Conservation (phyloP, 1,140 invertebrate genomes). For the Drosophila cardini region DNA sequence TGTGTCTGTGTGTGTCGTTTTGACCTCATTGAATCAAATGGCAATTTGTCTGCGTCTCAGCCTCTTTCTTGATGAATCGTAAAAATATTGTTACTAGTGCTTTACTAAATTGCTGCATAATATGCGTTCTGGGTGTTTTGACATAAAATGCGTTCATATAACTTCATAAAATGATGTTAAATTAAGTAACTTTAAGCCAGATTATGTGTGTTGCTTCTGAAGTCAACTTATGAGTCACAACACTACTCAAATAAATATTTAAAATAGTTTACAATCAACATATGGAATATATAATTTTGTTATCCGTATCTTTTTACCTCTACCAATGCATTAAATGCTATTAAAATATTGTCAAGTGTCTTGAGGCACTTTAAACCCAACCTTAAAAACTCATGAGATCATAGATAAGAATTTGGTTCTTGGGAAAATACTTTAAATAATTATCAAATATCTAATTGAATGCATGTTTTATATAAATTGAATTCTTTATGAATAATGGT, state of each 20-base stretch:
- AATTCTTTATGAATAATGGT: background rate
- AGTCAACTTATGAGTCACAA: too few species aligned
- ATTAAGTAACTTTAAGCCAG: background rate
- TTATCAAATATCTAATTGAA: background rate
- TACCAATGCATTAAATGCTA: background rate
- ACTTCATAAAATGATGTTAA: background rate
- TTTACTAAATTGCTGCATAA: background rate
- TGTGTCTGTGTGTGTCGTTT: constrained; percentile 12
- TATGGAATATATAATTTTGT: background rate
- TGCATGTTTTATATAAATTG: background rate
- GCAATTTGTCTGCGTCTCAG: constrained; percentile 42
- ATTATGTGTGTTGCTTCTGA: too few species aligned
- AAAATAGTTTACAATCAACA: background rate
- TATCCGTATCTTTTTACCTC: background rate
- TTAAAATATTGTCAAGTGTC: constrained; percentile 8
- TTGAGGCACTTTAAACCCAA: background rate
- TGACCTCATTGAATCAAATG: constrained; percentile 54
- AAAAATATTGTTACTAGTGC: constrained; percentile 15
- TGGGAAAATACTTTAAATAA: constrained; percentile 7
- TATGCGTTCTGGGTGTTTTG: background rate
- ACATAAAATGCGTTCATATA: background rate
- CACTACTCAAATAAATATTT: background rate
- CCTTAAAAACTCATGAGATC: background rate
- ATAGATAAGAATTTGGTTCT: background rate
- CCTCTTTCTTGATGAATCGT: constrained; percentile 39